Evolutionary conservation across 2,888 invertebrate genomes (phyloP).

Genomic region (Hemistola chrysoprasaria): DNA sequence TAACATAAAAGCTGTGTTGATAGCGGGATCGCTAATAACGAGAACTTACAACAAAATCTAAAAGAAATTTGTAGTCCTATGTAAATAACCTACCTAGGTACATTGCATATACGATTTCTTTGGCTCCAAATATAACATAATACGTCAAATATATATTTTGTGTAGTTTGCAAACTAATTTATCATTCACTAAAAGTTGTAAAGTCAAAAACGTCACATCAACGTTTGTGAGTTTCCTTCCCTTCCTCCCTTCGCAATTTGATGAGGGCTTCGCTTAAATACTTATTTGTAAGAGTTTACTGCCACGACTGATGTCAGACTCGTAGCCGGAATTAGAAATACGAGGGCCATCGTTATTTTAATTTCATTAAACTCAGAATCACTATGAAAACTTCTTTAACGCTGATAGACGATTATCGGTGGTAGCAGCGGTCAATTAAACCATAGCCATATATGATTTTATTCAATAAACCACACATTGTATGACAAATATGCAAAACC

Average conservation of each 20-base stretch:
- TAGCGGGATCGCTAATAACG: no score
- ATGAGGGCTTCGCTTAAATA: slow-evolving; percentile 53
- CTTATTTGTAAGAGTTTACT: slow-evolving; percentile 41
- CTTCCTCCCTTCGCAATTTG: slow-evolving; percentile 51
- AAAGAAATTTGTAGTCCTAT: no score
- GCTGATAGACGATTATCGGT: no score
- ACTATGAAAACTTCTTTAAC: slow-evolving; percentile 8
- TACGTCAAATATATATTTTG: slow-evolving; percentile 8
- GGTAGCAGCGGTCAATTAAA: no score
- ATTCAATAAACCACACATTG: slow-evolving; percentile 8
- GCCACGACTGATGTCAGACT: slow-evolving; percentile 28
- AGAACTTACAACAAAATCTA: no score
- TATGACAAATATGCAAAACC: background rate
- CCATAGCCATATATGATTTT: no score
- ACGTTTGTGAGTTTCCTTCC: slow-evolving; percentile 46
- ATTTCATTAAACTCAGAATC: slow-evolving; percentile 14
- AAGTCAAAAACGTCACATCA: slow-evolving; percentile 44
- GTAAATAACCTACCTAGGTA: no score
- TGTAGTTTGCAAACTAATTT: slow-evolving; percentile 19
- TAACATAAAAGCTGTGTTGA: no score
- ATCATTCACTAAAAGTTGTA: slow-evolving; percentile 43
- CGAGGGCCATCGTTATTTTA: slow-evolving; percentile 20
- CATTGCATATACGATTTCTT: no score
- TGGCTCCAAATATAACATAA: slow-evolving; percentile 2
- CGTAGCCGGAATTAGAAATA: slow-evolving; percentile 30